A percentile compares a stretch with the other conserved stretches of the same genome.
phyloP scores from a whole-genome alignment of 1,140 invertebrate species.

The Drosophila takahashii region DNA sequence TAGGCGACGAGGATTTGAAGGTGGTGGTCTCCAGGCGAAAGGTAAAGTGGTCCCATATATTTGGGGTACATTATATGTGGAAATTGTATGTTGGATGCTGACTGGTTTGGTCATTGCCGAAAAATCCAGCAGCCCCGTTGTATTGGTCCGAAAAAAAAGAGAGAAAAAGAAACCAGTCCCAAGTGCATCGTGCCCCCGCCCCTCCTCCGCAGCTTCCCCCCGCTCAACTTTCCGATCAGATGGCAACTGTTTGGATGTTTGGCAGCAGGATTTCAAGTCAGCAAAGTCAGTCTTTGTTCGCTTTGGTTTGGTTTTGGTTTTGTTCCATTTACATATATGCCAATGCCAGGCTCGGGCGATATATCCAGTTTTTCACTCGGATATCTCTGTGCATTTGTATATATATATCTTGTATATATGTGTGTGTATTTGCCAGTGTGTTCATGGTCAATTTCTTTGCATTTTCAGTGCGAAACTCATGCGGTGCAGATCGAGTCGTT shows the following conservation, averaged over 20 bases:
- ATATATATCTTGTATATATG: conserved; percentile 9
- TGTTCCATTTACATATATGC: conserved; percentile 72
- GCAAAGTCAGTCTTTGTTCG: conserved; percentile 73
- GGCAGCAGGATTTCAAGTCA: conserved; percentile 70
- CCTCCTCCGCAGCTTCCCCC: conserved; percentile 23
- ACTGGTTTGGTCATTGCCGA: conserved; percentile 70
- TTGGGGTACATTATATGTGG: conserved; percentile 3
- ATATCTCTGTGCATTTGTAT: conserved; percentile 18
- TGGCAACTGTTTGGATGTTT: conserved; percentile 68
- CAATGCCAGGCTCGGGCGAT: conserved; percentile 43
- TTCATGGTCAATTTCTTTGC: conserved; percentile 73
- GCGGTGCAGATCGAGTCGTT: conserved; percentile 67
- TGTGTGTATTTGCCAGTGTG: conserved; percentile 31
- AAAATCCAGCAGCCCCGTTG: conserved; percentile 37
- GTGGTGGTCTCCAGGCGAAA: conserved; percentile 29
- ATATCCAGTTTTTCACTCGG: conserved; percentile 50
- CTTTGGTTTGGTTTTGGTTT: conserved; percentile 47
- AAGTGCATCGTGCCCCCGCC: conserved; percentile 70
- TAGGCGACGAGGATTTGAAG: conserved; percentile 1
- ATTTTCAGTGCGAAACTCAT: conserved; percentile 80
- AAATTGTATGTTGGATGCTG: conserved; percentile 30
- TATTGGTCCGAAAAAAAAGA: neutral
- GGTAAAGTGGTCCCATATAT: conserved; percentile 22
- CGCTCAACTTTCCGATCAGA: conserved; percentile 35
- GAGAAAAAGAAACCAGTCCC: conserved; percentile 62